Evolutionary conservation across 2,113 vertebrate genomes (phyloP).

Genomic region (Macrotis lagotis): DNA sequence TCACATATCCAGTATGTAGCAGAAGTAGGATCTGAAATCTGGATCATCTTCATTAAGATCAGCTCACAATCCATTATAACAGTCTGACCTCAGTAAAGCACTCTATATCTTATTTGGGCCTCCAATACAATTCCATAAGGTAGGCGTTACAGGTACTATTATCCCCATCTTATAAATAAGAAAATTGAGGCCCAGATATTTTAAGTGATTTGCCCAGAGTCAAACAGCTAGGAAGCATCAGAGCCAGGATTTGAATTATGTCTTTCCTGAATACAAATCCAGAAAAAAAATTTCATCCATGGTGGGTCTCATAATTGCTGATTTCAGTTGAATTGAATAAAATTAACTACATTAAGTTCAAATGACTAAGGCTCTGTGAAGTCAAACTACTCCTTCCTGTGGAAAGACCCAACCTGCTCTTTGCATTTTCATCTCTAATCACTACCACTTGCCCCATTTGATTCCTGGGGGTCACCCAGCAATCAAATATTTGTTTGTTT

Average conservation of each 20-base stretch:
- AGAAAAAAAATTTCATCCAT: not conserved
- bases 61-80: not conserved
- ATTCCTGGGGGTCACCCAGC: not conserved
- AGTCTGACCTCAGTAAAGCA: not conserved
- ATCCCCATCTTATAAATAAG: not conserved
- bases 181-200: not conserved
- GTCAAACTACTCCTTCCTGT: constrained; percentile 10
- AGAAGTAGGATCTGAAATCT: not conserved
- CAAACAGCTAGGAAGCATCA: not conserved
- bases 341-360: not conserved
- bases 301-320: not conserved
- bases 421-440: not conserved
- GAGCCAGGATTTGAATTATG: not conserved
- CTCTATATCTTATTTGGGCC: not conserved
- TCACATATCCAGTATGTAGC: not conserved
- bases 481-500: constrained; percentile 31
- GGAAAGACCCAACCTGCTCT: not conserved
- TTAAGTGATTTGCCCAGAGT: not conserved
- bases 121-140: not conserved
- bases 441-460: not conserved
- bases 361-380: constrained; percentile 28
- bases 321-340: not conserved
- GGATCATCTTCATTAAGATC: not conserved
- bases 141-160: not conserved
- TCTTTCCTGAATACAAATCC: not conserved